Conservation (phyloP, 2,888 invertebrate genomes). For the Hipparchia sbordonii region DNA sequence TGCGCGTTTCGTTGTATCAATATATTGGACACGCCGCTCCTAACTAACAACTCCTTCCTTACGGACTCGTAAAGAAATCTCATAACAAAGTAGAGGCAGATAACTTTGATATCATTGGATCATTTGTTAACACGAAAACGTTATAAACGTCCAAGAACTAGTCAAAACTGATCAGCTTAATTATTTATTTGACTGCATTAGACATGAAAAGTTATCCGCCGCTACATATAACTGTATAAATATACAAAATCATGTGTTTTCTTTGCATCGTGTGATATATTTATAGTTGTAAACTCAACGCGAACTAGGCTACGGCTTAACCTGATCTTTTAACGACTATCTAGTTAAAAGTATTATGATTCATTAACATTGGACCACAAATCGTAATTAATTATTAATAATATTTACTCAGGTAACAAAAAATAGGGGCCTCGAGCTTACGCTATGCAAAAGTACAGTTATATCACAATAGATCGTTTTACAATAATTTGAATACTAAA, state of each 20-base stretch:
- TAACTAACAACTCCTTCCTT: conserved; percentile 37
- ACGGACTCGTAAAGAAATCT: conserved; percentile 16
- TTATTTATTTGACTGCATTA: neutral
- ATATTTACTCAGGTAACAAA: conserved; percentile 83
- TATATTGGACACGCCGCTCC: conserved; percentile 40
- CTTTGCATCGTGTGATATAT: conserved; percentile 49
- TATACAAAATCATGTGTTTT: conserved; percentile 30
- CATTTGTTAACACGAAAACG: neutral
- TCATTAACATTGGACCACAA: conserved; percentile 83
- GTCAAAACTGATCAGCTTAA: neutral
- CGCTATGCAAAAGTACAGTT: conserved; percentile 30
- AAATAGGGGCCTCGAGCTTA: conserved; percentile 68
- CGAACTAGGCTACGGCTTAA: conserved; percentile 66
- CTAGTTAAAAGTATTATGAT: conserved; percentile 78
- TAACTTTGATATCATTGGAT: neutral
- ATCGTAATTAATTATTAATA: conserved; percentile 80
- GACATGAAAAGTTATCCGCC: neutral
- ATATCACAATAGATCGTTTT: conserved; percentile 38
- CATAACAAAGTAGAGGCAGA: conserved; percentile 14
- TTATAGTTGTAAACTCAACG: conserved; percentile 49
- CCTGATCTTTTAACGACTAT: conserved; percentile 70
- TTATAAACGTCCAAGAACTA: neutral
- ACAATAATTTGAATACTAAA: conserved; percentile 15
- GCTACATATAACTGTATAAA: conserved; percentile 27
- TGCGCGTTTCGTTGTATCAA: conserved; percentile 36